Evolutionary conservation across 2,797 vertebrate genomes (phyloP), one percentile per base, ranked within the genome.

Genomic region (Enteromius thamalakanensis): DNA sequence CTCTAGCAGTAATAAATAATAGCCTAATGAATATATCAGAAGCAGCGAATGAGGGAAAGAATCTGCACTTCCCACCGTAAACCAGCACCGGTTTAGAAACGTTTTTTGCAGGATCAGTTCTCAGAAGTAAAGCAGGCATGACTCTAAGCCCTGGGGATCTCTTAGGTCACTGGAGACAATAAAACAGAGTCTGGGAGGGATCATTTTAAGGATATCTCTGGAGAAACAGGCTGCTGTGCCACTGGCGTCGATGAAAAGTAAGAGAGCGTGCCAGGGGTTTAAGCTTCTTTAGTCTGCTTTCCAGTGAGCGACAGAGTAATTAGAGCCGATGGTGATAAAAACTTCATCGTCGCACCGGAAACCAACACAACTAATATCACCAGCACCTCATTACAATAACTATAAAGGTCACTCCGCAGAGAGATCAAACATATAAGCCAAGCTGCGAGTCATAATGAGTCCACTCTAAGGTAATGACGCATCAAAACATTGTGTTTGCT

Each of bases 251-350:
- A 77, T 83, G 69, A 83, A 83, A 42, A 45, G 74, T 53, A 55
- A 69, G 74, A 19, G 49, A 58, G 51, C 4, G 4, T 45, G 34
- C 72, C 64, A 69, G 74, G 51, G 81, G 81, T 83, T 83, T 76
- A 70, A 60, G 8, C 21, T 9, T 37, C 51, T 47, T 77, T 77
- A 49, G 8, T 76, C 51, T 68, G 26, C 34, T 58, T 77, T 49
- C 72, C 81, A 69, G 64, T 53, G 49, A 67, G 69, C 14, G 58
- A 72, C 60, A 68, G 49, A 60, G 64, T 81, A 80, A 64, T 72
- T 81, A 81, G 42, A 71, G 65, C 65, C 49, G 12, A 23, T 32
- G 72, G 82, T 77, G 55, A 86, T 76, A 71, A 84, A 80, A 86
- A 74, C 82, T 58, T 81, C 8, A 70, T 45, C 3, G 14, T 82